These are phyloP conservation scores for Chironomus striatipennis DNA, from an alignment of 1,140 invertebrate species.

Conservation along the genomic window DNA sequence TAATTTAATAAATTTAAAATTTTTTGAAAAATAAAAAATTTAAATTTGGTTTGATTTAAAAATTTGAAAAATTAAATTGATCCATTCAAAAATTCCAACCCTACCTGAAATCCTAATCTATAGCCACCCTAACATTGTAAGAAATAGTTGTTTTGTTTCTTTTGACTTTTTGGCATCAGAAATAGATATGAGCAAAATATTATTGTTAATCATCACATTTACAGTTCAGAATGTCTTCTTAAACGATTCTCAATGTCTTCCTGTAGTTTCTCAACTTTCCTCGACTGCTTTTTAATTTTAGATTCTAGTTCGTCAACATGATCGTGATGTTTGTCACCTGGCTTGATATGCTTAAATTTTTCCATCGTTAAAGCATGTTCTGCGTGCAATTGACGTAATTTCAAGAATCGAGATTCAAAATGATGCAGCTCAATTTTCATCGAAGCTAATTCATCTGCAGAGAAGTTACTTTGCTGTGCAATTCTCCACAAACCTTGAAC, in stretches of 20 bases:
- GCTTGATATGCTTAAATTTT: slow-evolving; percentile 42
- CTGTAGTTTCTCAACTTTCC: slow-evolving; percentile 82
- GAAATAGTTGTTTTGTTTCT: too few relatives aligned
- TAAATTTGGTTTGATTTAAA: too few relatives aligned
- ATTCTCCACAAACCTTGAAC: slow-evolving; percentile 80
- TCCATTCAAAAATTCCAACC: too few relatives aligned
- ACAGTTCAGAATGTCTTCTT: slow-evolving; percentile 64
- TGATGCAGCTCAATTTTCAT: slow-evolving; percentile 78
- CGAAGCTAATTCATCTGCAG: slow-evolving; percentile 68
- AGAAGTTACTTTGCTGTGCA: slow-evolving; percentile 71
- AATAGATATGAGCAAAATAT: not conserved
- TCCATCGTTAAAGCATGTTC: slow-evolving; percentile 60
- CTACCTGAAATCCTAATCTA: too few relatives aligned
- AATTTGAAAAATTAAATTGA: too few relatives aligned
- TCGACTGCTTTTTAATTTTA: slow-evolving; percentile 68
- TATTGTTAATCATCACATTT: slow-evolving; percentile 29
- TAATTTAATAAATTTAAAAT: too few relatives aligned
- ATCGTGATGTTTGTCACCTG: slow-evolving; percentile 39
- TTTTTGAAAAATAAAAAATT: too few relatives aligned
- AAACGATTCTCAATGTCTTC: slow-evolving; percentile 70
- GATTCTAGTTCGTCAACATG: slow-evolving; percentile 55
- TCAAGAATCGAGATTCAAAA: slow-evolving; percentile 77
- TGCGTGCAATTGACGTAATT: slow-evolving; percentile 70
- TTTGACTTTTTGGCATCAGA: slow-evolving; percentile 4
- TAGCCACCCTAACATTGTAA: too few relatives aligned